Conservation (phyloP, 2,888 invertebrate genomes). For the Mycalesis mineus region DNA sequence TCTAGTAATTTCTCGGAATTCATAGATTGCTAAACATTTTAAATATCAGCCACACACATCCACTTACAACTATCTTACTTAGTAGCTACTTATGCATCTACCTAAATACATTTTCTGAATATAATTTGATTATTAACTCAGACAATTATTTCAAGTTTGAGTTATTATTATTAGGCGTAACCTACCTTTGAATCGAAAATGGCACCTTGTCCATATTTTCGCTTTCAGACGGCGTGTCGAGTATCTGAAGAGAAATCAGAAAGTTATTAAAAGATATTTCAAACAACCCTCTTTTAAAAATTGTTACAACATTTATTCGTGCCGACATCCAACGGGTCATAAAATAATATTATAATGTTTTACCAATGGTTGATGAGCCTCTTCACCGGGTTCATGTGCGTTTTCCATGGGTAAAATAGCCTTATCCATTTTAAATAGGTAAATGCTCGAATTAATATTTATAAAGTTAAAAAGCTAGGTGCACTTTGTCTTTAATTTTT, state of each 20-base stretch:
- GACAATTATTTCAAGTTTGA: too few species aligned
- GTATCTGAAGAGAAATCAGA: not conserved
- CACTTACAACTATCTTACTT: too few species aligned
- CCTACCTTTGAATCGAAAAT: too few species aligned
- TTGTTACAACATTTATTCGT: not conserved
- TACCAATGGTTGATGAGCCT: slow-evolving; percentile 52
- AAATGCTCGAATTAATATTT: not conserved
- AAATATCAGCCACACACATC: too few species aligned
- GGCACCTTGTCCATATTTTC: too few species aligned
- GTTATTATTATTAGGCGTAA: too few species aligned
- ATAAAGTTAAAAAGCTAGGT: too few species aligned
- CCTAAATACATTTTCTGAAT: too few species aligned
- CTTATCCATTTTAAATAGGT: slow-evolving; percentile 29
- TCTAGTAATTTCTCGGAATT: too few species aligned
- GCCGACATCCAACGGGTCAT: not conserved
- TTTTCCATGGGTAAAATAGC: slow-evolving; percentile 51
- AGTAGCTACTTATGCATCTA: too few species aligned
- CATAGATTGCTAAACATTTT: too few species aligned
- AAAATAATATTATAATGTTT: slow-evolving; percentile 8
- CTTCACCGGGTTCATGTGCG: slow-evolving; percentile 57
- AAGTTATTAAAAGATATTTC: not conserved
- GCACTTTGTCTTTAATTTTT: not conserved
- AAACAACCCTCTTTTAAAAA: not conserved
- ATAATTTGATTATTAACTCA: too few species aligned
- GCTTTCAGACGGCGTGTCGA: not conserved